Evolutionary conservation across 2,888 invertebrate species (phyloP).

Genomic region (Axea sp.): DNA sequence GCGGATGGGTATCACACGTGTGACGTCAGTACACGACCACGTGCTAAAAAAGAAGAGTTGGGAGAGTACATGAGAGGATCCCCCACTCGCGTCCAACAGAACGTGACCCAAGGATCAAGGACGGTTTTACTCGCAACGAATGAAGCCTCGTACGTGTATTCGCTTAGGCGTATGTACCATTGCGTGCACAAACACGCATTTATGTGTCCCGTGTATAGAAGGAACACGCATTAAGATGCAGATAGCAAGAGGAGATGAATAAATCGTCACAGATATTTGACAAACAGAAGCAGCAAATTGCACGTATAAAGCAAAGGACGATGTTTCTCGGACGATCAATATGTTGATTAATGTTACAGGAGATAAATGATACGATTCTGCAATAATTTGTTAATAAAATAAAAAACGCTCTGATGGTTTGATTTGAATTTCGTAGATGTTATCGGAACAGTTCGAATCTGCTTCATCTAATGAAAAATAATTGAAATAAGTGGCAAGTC

Average conservation of each 20-base stretch:
- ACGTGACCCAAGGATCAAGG: constrained; percentile 78
- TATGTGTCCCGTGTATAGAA: constrained; percentile 11
- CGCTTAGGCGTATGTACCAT: neutral
- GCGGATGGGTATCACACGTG: constrained; percentile 49
- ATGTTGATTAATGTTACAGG: neutral
- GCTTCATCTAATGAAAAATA: constrained; percentile 49
- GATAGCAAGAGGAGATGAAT: constrained; percentile 16
- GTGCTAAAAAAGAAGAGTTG: constrained; percentile 67
- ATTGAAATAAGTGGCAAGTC: constrained; percentile 48
- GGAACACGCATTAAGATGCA: constrained; percentile 36
- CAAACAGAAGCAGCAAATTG: constrained; percentile 23
- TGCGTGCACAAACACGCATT: constrained; percentile 14
- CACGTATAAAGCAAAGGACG: neutral
- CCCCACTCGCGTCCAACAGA: constrained; percentile 67
- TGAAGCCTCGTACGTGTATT: constrained; percentile 66
- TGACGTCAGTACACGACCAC: constrained; percentile 73
- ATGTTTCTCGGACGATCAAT: neutral
- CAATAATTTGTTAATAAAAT: constrained; percentile 1
- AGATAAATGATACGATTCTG: neutral
- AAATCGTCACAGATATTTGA: constrained; percentile 24
- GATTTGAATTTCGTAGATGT: constrained; percentile 20
- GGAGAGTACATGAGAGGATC: constrained; percentile 49
- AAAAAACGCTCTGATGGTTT: no score
- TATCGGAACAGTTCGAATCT: constrained; percentile 40
- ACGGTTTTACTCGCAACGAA: constrained; percentile 76